Evolutionary conservation across 2,797 vertebrate species (phyloP).

Genomic region (Taeniopygia guttata): DNA sequence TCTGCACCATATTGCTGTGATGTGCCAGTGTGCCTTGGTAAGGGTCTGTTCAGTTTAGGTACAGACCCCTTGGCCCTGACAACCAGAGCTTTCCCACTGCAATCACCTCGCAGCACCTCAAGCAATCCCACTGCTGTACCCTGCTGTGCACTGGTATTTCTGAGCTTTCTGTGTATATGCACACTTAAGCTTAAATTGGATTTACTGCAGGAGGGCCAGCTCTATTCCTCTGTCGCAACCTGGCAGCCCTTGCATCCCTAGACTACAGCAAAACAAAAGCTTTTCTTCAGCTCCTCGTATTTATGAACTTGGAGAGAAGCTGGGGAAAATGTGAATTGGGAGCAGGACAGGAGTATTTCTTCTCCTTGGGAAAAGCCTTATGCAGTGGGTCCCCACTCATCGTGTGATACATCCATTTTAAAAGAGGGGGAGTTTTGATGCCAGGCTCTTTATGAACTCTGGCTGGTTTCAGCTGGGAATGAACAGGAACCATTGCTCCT

Average conservation of each 20-base stretch:
- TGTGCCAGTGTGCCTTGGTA: neutral
- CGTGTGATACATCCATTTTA: neutral
- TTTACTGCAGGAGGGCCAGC: neutral
- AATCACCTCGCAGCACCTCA: too few species aligned
- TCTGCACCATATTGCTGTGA: neutral
- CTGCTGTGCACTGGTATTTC: neutral
- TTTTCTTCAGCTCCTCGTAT: neutral
- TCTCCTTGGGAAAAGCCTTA: neutral
- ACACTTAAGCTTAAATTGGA: neutral
- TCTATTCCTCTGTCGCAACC: neutral
- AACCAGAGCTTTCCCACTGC: neutral
- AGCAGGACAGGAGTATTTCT: neutral
- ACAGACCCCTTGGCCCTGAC: neutral
- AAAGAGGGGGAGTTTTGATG: neutral
- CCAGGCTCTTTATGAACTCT: neutral
- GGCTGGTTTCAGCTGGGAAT: neutral
- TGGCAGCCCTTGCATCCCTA: neutral
- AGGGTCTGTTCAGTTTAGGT: neutral
- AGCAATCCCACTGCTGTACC: neutral
- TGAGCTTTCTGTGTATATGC: neutral
- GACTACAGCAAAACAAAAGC: neutral
- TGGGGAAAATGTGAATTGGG: neutral
- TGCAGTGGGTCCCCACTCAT: neutral
- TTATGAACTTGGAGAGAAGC: neutral
- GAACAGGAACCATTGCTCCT: neutral